Evolutionary conservation across 2,113 vertebrate species (phyloP), one percentile per base, ranked within the genome.

Genomic region (Fukomys damarensis): DNA sequence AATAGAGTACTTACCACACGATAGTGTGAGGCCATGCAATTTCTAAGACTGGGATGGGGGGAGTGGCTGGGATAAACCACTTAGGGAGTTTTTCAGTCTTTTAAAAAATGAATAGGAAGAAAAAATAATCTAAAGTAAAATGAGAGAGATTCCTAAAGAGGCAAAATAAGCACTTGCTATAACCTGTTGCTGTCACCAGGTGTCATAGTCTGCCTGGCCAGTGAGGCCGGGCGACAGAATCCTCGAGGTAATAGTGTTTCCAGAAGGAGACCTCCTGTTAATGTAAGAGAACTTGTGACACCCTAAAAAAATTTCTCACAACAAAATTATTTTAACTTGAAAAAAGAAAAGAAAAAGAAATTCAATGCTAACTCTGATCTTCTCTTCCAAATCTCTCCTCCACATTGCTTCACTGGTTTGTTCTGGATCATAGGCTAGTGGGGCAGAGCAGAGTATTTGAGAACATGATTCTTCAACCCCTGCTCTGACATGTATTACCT

Each of bases 81-180:
- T 46, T 65, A 92, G 43, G 65, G 14, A 56, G 20, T 59, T 93
- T 94, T 94, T 92, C 56, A 30, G 16, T 66, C n/a, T 35, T 86
- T 68, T 26, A 49, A 24, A 9, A 26, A n/a, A 19, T 26, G 56
- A 61, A 61, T 76, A 43, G 54, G 58, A 32, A 92, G 70, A 70
- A 16, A 88, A n/a, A n/a, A n/a, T n/a, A n/a, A n/a, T n/a, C n/a
- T n/a, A n/a, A n/a, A n/a, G n/a, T n/a, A n/a, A n/a, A n/a, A n/a
- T n/a, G n/a, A n/a, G n/a, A n/a, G n/a, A n/a, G n/a, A n/a, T n/a
- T n/a, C n/a, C n/a, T n/a, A n/a, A n/a, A n/a, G n/a, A n/a, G n/a
- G 9, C 24, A 86, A 94, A 94, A 68, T 35, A 96, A 86, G 90
- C 66, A n/a, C 86, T 93, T 96, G 94, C 86, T 93, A 79, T 97